Percentiles rank a stretch among this genome's conserved stretches.
phyloP scores from a whole-genome alignment of 1,140 invertebrate species.

The Arion vulgaris region DNA sequence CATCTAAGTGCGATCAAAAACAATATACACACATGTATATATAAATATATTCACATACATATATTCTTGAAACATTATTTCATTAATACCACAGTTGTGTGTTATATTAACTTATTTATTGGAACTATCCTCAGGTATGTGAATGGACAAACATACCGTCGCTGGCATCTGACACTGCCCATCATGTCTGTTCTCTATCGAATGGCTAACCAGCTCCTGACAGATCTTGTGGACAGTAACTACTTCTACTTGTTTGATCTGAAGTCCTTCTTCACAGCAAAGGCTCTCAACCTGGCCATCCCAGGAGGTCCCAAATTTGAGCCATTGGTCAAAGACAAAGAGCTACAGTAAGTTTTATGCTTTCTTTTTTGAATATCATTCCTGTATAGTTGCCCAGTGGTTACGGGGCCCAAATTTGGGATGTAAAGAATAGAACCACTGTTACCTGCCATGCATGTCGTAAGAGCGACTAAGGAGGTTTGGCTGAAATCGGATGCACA shows the following conservation, averaged over 20 bases:
- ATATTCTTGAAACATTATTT: too few relatives aligned
- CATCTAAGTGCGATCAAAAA: too few relatives aligned
- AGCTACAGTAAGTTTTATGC: conserved; percentile 67
- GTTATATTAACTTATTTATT: too few relatives aligned
- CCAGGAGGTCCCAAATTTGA: conserved; percentile 99
- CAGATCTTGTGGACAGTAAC: conserved; percentile 98
- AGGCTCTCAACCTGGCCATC: conserved; percentile 99
- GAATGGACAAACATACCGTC: conserved; percentile 96
- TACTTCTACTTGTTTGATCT: conserved; percentile 99
- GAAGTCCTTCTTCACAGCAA: conserved; percentile 99
- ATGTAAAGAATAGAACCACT: too few relatives aligned
- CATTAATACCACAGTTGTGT: too few relatives aligned
- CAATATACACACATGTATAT: too few relatives aligned
- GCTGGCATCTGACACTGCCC: conserved; percentile 95
- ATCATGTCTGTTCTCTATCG: conserved; percentile 98
- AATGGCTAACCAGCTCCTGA: conserved; percentile 97
- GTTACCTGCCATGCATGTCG: too few relatives aligned
- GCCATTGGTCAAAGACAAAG: conserved; percentile 97
- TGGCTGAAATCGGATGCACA: too few relatives aligned
- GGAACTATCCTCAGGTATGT: conserved; percentile 79
- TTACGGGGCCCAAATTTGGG: too few relatives aligned
- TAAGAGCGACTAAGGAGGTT: too few relatives aligned
- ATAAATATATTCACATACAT: too few relatives aligned
- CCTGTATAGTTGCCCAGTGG: too few relatives aligned
- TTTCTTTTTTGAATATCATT: neutral